Evolutionary conservation across 2,797 vertebrate species (phyloP).

Genomic region (Macropus fuliginosus): DNA sequence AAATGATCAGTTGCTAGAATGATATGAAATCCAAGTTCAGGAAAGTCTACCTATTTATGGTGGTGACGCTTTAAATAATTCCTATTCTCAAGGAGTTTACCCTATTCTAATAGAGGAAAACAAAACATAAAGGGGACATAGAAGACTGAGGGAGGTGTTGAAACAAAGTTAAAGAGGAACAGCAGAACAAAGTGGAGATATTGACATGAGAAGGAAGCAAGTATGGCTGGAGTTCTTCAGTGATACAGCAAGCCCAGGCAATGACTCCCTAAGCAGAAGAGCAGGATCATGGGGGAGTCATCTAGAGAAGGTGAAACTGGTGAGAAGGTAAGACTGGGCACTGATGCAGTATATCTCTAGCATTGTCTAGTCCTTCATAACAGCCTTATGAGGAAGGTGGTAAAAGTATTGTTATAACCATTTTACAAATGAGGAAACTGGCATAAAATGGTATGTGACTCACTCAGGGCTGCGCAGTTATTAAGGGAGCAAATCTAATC

Average conservation of each 20-base stretch:
- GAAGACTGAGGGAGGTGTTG: background rate
- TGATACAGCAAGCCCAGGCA: background rate
- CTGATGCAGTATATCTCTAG: background rate
- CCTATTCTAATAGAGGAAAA: background rate
- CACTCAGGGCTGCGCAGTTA: background rate
- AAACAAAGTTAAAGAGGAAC: background rate
- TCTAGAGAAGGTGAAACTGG: background rate
- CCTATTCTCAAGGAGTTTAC: background rate
- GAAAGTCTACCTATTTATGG: background rate
- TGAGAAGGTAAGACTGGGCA: too few relatives aligned
- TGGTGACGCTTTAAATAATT: background rate
- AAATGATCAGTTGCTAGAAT: background rate
- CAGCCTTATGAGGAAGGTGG: background rate
- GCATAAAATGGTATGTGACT: background rate
- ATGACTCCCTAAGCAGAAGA: background rate
- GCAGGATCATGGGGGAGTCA: background rate
- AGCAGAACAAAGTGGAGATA: background rate
- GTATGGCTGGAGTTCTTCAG: background rate
- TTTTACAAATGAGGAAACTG: background rate
- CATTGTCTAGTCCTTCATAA: background rate
- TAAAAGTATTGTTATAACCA: background rate
- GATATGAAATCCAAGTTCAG: background rate
- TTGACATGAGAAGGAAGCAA: background rate
- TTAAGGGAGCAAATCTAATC: background rate
- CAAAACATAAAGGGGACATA: background rate